Percentiles rank a stretch among this genome's conserved stretches.
Conservation (phyloP, 2,888 invertebrate species). For the Aromia moschata region DNA sequence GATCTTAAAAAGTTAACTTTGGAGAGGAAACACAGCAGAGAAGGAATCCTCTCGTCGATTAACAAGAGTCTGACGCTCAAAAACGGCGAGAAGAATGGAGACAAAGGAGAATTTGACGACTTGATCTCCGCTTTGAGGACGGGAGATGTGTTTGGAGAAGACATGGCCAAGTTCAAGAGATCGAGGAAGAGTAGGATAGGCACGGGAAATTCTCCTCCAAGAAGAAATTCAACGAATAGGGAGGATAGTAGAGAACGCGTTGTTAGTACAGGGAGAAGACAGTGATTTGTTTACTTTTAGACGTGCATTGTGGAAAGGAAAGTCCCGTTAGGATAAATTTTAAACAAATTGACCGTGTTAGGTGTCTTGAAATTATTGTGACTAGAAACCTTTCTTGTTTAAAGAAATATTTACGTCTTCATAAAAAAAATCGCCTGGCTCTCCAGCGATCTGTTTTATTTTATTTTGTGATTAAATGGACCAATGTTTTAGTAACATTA, state of each 20-base stretch:
- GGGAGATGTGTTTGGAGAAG: conserved; percentile 95
- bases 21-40: conserved; percentile 83
- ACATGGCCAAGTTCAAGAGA: conserved; percentile 90
- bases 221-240: conserved; percentile 70
- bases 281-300: conserved; percentile 44
- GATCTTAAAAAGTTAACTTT: conserved; percentile 89
- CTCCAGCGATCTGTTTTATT: neutral
- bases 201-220: conserved; percentile 70
- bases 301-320: too few species aligned
- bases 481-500: conserved; percentile 15
- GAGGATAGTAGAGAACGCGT: conserved; percentile 76
- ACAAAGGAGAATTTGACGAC: conserved; percentile 94
- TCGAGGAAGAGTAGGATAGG: conserved; percentile 74
- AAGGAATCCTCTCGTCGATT: conserved; percentile 78
- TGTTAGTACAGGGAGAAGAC: conserved; percentile 60
- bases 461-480: conserved; percentile 11
- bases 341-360: too few species aligned
- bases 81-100: conserved; percentile 64
- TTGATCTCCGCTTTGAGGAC: conserved; percentile 93
- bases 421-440: too few species aligned
- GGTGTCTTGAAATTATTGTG: too few species aligned
- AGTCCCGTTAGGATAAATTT: too few species aligned
- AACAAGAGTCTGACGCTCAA: conserved; percentile 76
- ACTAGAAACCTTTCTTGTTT: too few species aligned
- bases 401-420: too few species aligned